Percentiles rank a stretch among this genome's conserved stretches.
phyloP scores from a whole-genome alignment of 2,888 invertebrate species.

The Napeogenes sylphis region DNA sequence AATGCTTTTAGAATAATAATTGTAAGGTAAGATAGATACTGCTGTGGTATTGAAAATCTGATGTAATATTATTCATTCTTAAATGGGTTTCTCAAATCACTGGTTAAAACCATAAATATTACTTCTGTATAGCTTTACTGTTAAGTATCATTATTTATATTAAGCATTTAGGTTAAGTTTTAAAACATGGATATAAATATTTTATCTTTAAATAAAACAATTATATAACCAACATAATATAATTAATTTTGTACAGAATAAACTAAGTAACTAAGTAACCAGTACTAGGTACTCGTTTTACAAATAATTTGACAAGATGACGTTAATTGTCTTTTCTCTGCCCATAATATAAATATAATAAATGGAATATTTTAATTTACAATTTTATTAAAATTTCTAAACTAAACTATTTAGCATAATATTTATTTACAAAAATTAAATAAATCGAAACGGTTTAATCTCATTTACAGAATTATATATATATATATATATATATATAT shows the following conservation, averaged over 20 bases:
- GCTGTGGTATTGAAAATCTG: too few species aligned
- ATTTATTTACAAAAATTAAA: slow-evolving; percentile 20
- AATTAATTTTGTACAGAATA: slow-evolving; percentile 71
- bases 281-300: slow-evolving; percentile 49
- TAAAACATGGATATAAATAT: not conserved
- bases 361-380: slow-evolving; percentile 35
- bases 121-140: not conserved
- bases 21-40: too few species aligned
- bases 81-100: too few species aligned
- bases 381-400: slow-evolving; percentile 23
- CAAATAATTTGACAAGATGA: slow-evolving; percentile 50
- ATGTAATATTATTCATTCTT: too few species aligned
- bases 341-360: slow-evolving; percentile 44
- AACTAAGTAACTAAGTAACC: slow-evolving; percentile 61
- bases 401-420: slow-evolving; percentile 11
- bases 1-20: too few species aligned
- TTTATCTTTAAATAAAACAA: slow-evolving; percentile 29
- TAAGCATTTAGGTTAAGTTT: not conserved
- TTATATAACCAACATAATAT: slow-evolving; percentile 66
- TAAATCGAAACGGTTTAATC: too few species aligned
- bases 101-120: too few species aligned
- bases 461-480: too few species aligned
- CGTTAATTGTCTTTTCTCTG: slow-evolving; percentile 35
- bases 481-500: not conserved
- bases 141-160: not conserved